Evolutionary conservation across 2,113 vertebrate species (phyloP), one percentile per base, ranked within the genome.

Genomic region (Percopsis transmontana): DNA sequence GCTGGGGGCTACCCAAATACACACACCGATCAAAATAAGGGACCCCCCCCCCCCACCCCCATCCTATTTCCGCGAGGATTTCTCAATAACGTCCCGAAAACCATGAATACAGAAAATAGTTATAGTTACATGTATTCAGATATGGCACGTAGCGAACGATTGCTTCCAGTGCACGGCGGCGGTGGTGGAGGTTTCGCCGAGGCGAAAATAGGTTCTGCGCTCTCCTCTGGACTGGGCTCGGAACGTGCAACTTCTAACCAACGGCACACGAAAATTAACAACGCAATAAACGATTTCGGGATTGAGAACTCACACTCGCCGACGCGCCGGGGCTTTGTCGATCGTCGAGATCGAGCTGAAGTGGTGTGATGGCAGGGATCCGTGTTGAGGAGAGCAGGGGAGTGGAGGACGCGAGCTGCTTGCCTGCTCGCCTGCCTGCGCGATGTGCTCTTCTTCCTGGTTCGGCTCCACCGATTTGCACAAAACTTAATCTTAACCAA

Each of bases 401-500:
- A 84, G 83, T 72, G 77, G 76, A 86, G 82, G 81, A 88, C 80
- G 81, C 77, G 71, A 77, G 77, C 79, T 70, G 62, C 14, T 42
- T 62, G 48, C 5, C n/a, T 51, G 48, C 1, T 5, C 11, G 48
- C 1, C 16, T 19, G 48, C 68, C 75, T 81, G 75, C 62, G 70
- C 80, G 86, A 79, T 81, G 64, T 73, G 72, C 70, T 85, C 88
- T 77, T 81, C 80, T 91, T 91, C 90, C 89, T 91, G 88, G 82
- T 92, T 89, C 72, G 45, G 79, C 79, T 82, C 74, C 58, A 83
- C 76, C 84, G 81, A 84, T 84, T 72, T 80, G 78, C 76, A 83
- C 68, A 79, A 83, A 91, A 90, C 88, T 89, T 90, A 12, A 85
- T 80, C 64, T 72, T 70, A 80, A 82, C 83, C 86, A 80, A 85